phyloP scores from a whole-genome alignment of 92 coral and sea anemone genomes.

The Palythoa grandiflora region DNA sequence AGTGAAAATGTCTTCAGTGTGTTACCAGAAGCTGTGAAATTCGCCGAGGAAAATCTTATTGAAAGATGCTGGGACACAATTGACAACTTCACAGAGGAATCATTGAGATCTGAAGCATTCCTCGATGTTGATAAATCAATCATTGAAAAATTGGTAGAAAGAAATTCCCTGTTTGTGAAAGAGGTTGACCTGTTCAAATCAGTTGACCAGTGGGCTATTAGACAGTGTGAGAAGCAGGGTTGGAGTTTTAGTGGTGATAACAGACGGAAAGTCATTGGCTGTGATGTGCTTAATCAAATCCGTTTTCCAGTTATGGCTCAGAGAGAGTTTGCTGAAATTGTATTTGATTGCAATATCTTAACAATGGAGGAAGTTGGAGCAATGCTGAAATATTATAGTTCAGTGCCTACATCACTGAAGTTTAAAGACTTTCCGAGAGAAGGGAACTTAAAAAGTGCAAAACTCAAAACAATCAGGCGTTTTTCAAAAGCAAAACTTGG shows the following conservation, averaged over 20 bases:
- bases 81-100: conserved; percentile 39
- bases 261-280: conserved; percentile 49
- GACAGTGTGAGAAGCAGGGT: conserved; percentile 30
- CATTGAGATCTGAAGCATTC: conserved; percentile 50
- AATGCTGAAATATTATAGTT: conserved; percentile 37
- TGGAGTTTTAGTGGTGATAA: conserved; percentile 4
- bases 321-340: conserved; percentile 56
- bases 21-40: conserved; percentile 44
- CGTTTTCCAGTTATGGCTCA: conserved; percentile 64
- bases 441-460: conserved; percentile 26
- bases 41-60: conserved; percentile 42
- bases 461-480: conserved; percentile 29
- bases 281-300: conserved; percentile 36
- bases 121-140: conserved; percentile 35
- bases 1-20: conserved; percentile 57
- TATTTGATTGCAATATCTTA: conserved; percentile 35
- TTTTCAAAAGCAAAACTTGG: conserved; percentile 41
- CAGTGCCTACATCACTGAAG: conserved; percentile 1
- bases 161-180: conserved; percentile 46
- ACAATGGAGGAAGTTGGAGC: conserved; percentile 37
- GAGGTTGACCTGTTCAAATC: conserved; percentile 53
- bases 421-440: conserved; percentile 27
- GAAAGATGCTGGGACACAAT: conserved; percentile 45
- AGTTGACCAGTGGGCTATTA: conserved; percentile 46
- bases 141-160: conserved; percentile 37